Evolutionary conservation across 2,888 invertebrate genomes (phyloP).

Genomic region (Platerodrilus igneus): DNA sequence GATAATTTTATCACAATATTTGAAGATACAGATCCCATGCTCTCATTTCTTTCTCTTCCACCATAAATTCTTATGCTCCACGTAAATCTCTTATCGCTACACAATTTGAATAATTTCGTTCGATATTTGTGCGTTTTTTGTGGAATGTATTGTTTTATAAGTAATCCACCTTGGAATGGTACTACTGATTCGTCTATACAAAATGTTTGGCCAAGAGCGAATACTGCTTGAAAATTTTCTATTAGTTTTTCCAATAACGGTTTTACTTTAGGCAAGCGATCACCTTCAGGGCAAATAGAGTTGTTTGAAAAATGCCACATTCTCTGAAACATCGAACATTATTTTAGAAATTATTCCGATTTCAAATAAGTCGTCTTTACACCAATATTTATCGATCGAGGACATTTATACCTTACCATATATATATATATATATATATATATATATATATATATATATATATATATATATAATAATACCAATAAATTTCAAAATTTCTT

Average conservation of each 20-base stretch:
- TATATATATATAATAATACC: no score
- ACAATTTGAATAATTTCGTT: conserved; percentile 18
- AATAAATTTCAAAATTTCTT: no score
- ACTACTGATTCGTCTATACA: conserved; percentile 26
- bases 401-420: no score
- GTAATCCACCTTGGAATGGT: conserved; percentile 26
- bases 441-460: no score
- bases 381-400: no score
- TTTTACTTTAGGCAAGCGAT: conserved; percentile 14
- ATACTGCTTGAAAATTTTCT: conserved; percentile 12
- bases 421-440: no score
- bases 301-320: conserved; percentile 24
- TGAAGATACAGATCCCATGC: neutral
- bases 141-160: conserved; percentile 25
- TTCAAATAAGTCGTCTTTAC: no score
- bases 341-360: no score
- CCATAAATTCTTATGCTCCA: neutral
- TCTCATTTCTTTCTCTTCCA: neutral
- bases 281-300: conserved; percentile 9
- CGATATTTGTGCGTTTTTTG: conserved; percentile 26
- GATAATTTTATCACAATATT: neutral
- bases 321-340: no score
- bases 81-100: neutral
- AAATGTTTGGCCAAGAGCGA: conserved; percentile 17
- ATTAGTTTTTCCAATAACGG: conserved; percentile 12